Base-by-base conservation (phyloP, 2,888 invertebrate genomes). In the Cyaniris semiargus region DNA sequence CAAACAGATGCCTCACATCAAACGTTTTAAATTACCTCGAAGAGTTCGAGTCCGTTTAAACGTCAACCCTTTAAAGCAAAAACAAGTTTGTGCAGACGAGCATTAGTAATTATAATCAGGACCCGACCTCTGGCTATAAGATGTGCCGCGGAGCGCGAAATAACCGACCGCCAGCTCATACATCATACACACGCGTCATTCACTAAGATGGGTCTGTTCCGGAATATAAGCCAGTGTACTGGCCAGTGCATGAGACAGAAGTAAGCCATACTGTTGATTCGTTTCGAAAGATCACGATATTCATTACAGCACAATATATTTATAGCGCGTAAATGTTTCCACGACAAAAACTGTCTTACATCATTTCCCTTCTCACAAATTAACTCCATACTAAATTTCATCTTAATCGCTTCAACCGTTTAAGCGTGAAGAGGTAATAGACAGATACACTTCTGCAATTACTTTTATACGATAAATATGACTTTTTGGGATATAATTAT, bases 61-160 rank as follows among this genome's bases (percentile, higher is more conserved):
- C 23, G 38, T 21, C 38, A 38, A 74, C 74, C 74, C 74, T 74
- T 74, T 53, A 60, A 60, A 74, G 74, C 74, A 85, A 84, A 83
- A 84, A 83, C 83, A 81, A 80, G 82, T 91, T 91, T 89, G 89
- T 89, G 89, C 88, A 86, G 81, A 87, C 87, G 85, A 90, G 89
- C 90, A 91, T 90, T 86, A 91, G 91, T 91, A 90, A 93, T 93
- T 92, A 91, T 92, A 91, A 93, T 92, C 89, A 89, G 87, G 87
- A 85, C 87, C 85, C 86, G 88, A 89, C 93, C 93, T 89, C 87
- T 85, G 93, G 93, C 93, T 88, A 91, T 92, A 93, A 92, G 93
- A 92, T 90, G 92, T 91, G 88, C 88, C 85, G 83, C 83, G 88
- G 86, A 92, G 92, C 93, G 90, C 92, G 92, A 92, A 94, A 94